These are phyloP conservation scores for Physella acuta DNA, from an alignment of 1,140 invertebrate species.

Conservation along the genomic window DNA sequence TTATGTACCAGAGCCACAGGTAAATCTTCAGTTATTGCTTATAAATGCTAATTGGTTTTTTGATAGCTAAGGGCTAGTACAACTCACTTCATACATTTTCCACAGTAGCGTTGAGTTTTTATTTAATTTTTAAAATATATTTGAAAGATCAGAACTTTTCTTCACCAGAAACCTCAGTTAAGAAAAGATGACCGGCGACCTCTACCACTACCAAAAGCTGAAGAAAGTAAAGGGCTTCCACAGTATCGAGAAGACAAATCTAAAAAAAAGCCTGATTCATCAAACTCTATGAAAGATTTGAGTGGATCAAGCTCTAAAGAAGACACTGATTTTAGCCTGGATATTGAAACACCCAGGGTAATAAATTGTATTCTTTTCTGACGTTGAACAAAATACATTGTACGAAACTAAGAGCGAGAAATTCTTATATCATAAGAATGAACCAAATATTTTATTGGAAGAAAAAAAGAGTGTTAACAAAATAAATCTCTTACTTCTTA, in stretches of 20 bases:
- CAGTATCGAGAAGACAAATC: constrained; percentile 30
- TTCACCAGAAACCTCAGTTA: no score
- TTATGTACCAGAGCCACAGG: constrained; percentile 2
- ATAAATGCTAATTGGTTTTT: no score
- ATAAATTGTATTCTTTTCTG: no score
- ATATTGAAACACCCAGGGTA: constrained; percentile 49
- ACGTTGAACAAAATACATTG: background rate
- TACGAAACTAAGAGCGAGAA: no score
- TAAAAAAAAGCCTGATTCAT: no score
- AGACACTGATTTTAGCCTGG: constrained; percentile 31
- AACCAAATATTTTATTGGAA: no score
- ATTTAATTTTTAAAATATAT: background rate
- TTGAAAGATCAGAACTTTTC: background rate
- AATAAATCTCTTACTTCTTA: no score
- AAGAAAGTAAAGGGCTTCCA: constrained; percentile 42
- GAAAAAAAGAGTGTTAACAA: no score
- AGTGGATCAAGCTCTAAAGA: constrained; percentile 48
- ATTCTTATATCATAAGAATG: no score
- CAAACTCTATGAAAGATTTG: constrained; percentile 38
- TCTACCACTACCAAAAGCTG: constrained; percentile 44
- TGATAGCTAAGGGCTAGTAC: no score
- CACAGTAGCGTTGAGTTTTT: background rate
- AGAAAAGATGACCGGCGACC: constrained; percentile 30
- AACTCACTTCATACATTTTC: no score
- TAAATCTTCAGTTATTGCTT: background rate